Base-by-base conservation (phyloP, 2,113 vertebrate species). In the Pterophyllum scalare region DNA sequence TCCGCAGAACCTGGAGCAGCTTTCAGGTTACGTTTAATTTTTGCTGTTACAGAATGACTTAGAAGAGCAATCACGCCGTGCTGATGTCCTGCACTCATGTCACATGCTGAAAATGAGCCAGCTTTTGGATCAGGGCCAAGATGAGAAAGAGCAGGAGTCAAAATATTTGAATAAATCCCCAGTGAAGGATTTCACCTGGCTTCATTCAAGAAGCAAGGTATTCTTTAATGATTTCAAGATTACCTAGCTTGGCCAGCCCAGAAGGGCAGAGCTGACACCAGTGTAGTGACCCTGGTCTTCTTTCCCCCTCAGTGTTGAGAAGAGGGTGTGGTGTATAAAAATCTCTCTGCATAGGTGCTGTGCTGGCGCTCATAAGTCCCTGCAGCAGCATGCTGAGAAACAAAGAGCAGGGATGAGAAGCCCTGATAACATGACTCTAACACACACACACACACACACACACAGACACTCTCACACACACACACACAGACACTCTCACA, bases 351-450 rank as follows among this genome's bases (percentile, higher is more conserved):
- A 65, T 79, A 61, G 38, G 26, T 62, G 20, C 40, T 70, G 52
- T 58, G 54, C 13, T 67, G 54, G 64, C 43, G 43, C 64, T 77
- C 64, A 57, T 12, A 14, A 28, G 81, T 59, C 26, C 76, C 85
- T 77, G 74, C 79, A 80, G 84, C 80, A 86, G 81, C 90, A 84
- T 84, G 87, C 77, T 81, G 80, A 78, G 43, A 52, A 77, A 49
- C 62, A 31, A 20, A 82, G 17, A 79, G 22, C 65, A 61, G 17
- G 64, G 46, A 88, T 88, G 60, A 84, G 14, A 60, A 82, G 13
- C 54, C 3, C 89, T 86, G 76, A 91, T 93, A 84, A 88, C 26
- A 78, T 20, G 35, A 28, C 33, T n/a, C n/a, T n/a, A n/a, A 35
- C 33, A 35, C 33, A 35, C 7, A 31, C 31, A 31, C 31, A 31